Evolutionary conservation across 2,888 invertebrate genomes (phyloP), one percentile per base, ranked within the genome.

Genomic region (Cryptophagus acutangulus): DNA sequence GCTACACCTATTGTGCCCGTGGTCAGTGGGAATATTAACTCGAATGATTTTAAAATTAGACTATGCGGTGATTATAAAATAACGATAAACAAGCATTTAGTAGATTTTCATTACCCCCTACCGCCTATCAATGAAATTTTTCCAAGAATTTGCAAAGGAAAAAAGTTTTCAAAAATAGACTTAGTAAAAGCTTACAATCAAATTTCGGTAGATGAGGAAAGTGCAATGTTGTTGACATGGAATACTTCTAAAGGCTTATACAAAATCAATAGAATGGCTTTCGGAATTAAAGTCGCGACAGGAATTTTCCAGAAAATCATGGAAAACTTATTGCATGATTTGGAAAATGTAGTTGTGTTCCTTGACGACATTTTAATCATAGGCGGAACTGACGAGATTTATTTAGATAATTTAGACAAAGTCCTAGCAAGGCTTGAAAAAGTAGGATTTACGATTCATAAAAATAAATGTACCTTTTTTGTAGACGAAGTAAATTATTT

Each of bases 271-370:
- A 51, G 63, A 12, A 41, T 65, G n/a, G 55, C 59, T 2, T 62
- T 54, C 46, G 65, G 65, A 6, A 55, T 63, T 5, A 54, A 59
- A 6, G 51, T 54, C n/a, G 61, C 63, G 17, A 58, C 61, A 2
- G 57, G 57, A 3, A 58, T 62, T 30, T 62, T 63, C 40, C 62
- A 63, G 33, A 17, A 59, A 55, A 5, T 8, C 29, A 29, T 29
- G 5, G 29, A 29, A 29, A 8, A 29, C 5, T 12, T 29, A 29
- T 29, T 29, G 6, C 6, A 8, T n/a, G 29, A 12, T 12, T 45
- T 59, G 1, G 47, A 49, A 2, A 51, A 43, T 3, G 48, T 51
- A 13, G 55, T 42, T 13, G 48, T 46, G 47, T 63, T 51, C 40
- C 43, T 57, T 12, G 59, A 62, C 35, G 62, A 59, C 24, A 48